Conservation (phyloP, 2,888 invertebrate genomes). For the Stenodera caucasica region DNA sequence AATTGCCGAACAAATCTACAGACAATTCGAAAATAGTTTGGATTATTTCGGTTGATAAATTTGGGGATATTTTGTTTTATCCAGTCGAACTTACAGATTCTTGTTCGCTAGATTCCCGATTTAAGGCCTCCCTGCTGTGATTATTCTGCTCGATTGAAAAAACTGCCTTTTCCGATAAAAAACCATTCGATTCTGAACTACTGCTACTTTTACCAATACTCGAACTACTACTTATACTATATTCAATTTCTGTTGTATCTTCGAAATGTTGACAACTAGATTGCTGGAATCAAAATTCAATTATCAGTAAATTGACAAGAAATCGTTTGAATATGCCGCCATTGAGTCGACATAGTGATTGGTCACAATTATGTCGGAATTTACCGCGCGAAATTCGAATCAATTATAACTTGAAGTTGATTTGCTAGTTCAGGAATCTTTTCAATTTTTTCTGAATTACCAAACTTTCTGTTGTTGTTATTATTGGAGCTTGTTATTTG, state of each 20-base stretch:
- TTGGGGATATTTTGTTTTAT: too few relatives aligned
- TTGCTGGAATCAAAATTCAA: conserved; percentile 26
- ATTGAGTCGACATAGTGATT: too few relatives aligned
- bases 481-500: neutral
- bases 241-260: conserved; percentile 50
- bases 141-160: conserved; percentile 38
- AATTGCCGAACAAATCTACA: too few relatives aligned
- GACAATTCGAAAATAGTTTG: too few relatives aligned
- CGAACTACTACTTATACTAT: conserved; percentile 52
- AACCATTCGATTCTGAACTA: conserved; percentile 58
- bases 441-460: too few relatives aligned
- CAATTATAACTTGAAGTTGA: too few relatives aligned
- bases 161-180: conserved; percentile 29
- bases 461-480: too few relatives aligned
- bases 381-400: too few relatives aligned
- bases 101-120: conserved; percentile 73
- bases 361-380: too few relatives aligned
- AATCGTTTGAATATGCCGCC: too few relatives aligned
- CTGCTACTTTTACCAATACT: conserved; percentile 25
- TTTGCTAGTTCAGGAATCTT: too few relatives aligned
- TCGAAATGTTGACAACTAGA: conserved; percentile 37
- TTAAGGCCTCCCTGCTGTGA: conserved; percentile 69
- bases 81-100: conserved; percentile 76
- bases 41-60: too few relatives aligned
- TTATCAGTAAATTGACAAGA: neutral